Base-by-base conservation (phyloP, 1,140 invertebrate genomes). In the Chrysopa pallens region DNA sequence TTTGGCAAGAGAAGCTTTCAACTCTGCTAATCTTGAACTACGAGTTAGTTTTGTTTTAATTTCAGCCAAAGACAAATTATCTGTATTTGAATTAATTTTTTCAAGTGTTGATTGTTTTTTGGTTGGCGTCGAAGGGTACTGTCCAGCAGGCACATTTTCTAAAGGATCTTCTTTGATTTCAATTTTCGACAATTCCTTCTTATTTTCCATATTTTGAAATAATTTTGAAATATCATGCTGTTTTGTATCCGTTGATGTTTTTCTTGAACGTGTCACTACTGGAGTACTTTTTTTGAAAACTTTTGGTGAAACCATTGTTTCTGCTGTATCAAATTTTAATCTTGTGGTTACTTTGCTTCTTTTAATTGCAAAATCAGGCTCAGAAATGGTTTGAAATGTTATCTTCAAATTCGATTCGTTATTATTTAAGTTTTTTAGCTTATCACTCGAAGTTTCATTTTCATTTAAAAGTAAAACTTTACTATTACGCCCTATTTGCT, bases 21-120 rank as follows among this genome's bases (percentile, higher is more conserved):
- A 50, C 53, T 84, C 77, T 36, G 66, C 66, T 42, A 84, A 57
- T 47, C 77, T 69, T 33, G 69, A 67, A 50, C 77, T 80, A 14
- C 68, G 64, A 33, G 62, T 63, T 14, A 84, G 58, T 52, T 68
- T 77, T 35, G 66, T 70, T 52, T 72, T 76, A 1, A 84, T 71
- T 44, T 82, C 76, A 33, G 68, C 69, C 7, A 81, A 62, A 50
- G 64, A 75, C 11, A 80, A 55, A 44, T 77, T 71, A 40, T 70
- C 70, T 1, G 58, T 56, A 14, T 47, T 17, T 27, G 38, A 23
- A 9, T 46, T 49, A 28, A 70, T 56, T 47, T 48, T 58, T 35
- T 64, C 65, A 40, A 69, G 51, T 11, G 55, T 53, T 29, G 63
- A 60, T 3, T 44, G 41, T 52, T 57, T 62, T 53, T 68, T 60